phyloP scores from a whole-genome alignment of 2,797 vertebrate genomes.

The Spheniscus humboldti region DNA sequence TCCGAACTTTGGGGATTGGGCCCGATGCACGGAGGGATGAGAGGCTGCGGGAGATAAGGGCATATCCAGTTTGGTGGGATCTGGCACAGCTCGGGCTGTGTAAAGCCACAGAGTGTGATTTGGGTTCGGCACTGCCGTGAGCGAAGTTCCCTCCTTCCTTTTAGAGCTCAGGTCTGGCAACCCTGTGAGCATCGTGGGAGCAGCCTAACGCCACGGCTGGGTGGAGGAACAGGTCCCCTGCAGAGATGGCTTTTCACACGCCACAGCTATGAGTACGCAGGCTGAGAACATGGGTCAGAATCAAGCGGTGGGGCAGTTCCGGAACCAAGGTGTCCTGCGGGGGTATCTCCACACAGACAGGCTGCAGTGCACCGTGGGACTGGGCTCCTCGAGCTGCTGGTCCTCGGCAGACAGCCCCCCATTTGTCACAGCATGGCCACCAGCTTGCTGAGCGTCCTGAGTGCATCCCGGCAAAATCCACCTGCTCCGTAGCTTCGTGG shows the following conservation, averaged over 20 bases:
- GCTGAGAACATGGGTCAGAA: background rate
- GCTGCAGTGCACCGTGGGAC: background rate
- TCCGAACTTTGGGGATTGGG: background rate
- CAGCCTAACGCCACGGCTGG: background rate
- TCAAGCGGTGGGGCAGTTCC: background rate
- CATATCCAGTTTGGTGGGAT: background rate
- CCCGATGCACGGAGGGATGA: rapidly evolving
- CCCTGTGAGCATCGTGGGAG: background rate
- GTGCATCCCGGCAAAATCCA: background rate
- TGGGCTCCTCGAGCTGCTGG: background rate
- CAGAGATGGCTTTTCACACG: background rate
- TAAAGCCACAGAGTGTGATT: background rate
- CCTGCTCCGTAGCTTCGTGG: rapidly evolving
- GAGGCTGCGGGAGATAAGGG: background rate
- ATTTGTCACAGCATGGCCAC: background rate
- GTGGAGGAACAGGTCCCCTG: background rate
- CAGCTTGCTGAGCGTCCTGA: background rate
- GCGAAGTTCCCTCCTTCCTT: background rate
- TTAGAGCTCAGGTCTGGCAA: background rate
- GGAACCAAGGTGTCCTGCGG: rapidly evolving
- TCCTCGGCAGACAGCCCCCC: background rate
- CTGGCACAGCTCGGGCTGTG: background rate
- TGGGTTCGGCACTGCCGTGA: background rate
- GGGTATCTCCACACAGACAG: background rate
- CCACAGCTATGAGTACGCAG: background rate